These are phyloP conservation scores for Lateolabrax maculatus DNA, from an alignment of 2,797 vertebrate species.

Conservation along the genomic window DNA sequence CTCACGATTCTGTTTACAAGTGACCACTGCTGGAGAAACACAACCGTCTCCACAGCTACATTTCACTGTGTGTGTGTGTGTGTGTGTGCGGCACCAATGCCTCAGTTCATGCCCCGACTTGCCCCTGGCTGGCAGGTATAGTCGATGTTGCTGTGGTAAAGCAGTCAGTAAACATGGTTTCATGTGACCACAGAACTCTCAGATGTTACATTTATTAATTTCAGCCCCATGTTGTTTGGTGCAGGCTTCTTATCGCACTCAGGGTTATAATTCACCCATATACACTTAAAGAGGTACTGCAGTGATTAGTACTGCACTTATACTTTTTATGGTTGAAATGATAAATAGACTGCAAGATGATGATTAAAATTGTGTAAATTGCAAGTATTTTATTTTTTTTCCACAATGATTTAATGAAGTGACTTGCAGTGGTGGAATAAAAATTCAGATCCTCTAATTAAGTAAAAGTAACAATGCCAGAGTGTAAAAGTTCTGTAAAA, in stretches of 20 bases:
- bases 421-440: too few relatives aligned
- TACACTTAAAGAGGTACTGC: not conserved
- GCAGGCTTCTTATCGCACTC: not conserved
- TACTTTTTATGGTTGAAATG: too few relatives aligned
- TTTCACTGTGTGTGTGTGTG: not conserved
- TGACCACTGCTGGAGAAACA: slow-evolving; percentile 50
- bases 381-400: too few relatives aligned
- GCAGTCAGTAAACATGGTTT: slow-evolving; percentile 30
- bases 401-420: too few relatives aligned
- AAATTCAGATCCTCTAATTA: too few relatives aligned
- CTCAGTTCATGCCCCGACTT: slow-evolving; percentile 65
- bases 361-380: too few relatives aligned
- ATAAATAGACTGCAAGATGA: too few relatives aligned
- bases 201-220: not conserved
- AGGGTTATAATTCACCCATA: not conserved
- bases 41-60: slow-evolving; percentile 55
- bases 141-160: slow-evolving; percentile 38
- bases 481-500: too few relatives aligned
- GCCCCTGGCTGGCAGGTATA: slow-evolving; percentile 41
- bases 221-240: not conserved
- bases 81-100: slow-evolving; percentile 23
- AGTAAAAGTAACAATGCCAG: too few relatives aligned
- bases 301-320: not conserved
- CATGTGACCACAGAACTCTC: not conserved
- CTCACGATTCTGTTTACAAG: slow-evolving; percentile 1